A percentile compares a stretch with the other conserved stretches of the same genome.
These are phyloP conservation scores for Lasioglossum malachurum DNA, from an alignment of 2,888 invertebrate genomes.

Conservation along the genomic window DNA sequence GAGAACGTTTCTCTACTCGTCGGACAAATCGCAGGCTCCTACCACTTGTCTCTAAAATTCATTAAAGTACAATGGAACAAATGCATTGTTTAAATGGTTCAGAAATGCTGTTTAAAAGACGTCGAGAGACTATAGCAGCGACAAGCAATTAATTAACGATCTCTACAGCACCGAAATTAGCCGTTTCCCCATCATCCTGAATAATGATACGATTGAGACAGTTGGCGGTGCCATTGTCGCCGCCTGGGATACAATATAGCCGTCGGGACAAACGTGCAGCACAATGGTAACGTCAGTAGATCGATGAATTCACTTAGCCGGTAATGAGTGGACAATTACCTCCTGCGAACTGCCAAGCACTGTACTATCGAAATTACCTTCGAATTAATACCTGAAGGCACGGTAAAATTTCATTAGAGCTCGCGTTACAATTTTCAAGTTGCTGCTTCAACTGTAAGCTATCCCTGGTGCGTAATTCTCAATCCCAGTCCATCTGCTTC, in stretches of 20 bases:
- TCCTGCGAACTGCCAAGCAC: not conserved
- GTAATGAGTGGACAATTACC: slow-evolving; percentile 31
- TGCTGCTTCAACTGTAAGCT: not conserved
- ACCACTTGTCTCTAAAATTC: not conserved
- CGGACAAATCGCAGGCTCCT: not conserved
- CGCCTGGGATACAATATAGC: slow-evolving; percentile 21
- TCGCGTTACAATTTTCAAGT: not conserved
- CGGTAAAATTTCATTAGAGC: not conserved
- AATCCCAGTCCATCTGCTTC: not conserved
- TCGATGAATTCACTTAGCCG: slow-evolving; percentile 49
- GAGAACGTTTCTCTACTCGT: not conserved
- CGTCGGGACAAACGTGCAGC: slow-evolving; percentile 28
- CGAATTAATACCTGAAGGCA: not conserved
- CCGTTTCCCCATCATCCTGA: slow-evolving; percentile 19
- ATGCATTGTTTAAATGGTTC: not conserved
- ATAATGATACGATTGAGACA: slow-evolving; percentile 39
- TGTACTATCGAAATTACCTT: not conserved
- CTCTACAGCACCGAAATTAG: not conserved
- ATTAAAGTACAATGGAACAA: not conserved
- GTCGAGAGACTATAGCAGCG: not conserved
- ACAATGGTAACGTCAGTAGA: slow-evolving; percentile 34
- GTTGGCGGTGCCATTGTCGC: slow-evolving; percentile 37
- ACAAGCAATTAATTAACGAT: not conserved
- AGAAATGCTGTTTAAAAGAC: not conserved
- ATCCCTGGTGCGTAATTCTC: not conserved